Base-by-base conservation (phyloP, 1,140 invertebrate species). In the Dinoponera quadriceps region DNA sequence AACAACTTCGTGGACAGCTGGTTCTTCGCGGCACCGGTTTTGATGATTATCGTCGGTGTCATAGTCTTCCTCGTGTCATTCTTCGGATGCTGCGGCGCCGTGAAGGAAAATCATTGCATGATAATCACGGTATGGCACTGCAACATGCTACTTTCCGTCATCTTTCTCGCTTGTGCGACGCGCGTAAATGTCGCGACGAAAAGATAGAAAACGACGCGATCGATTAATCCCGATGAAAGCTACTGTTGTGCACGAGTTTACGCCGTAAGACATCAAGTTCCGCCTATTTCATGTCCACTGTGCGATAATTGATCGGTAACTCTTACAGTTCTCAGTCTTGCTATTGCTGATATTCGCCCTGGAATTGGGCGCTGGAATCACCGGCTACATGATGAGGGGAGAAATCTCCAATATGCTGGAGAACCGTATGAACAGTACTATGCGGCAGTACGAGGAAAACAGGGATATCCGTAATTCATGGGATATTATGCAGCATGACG, bases 71-170 rank as follows among this genome's bases (percentile, higher is more conserved):
- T 98, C 60, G 96, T 98, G 18, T 97, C 97, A 38, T 98, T 98
- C 95, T 97, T 98, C 84, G 98, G 98, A 83, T 98, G 98, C 93
- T 98, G 97, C 86, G 98, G 98, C 22, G 97, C 98, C 18, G 94
- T 97, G 3, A 97, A 97, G 90, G 97, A 98, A 93, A 98, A 97
- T 90, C 96, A 97, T 86, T 98, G 97, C 94, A 98, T 98, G 97
- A 96, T 98, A 57, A 95, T 97, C 20, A 97, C 97, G 29, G 97
- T 97, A 94, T 80, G 65, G 62, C 13, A 9, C 7, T 62, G 55
- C n/a, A 74, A 73, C 27, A 75, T 7, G 18, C 5, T 68, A 22
- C 57, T 74, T 25, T 18, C 38, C 11, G 11, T 44, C 7, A 0
- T 44, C 38, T 44, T 44, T 44, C 38, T 44, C 38, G 38, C 9